Conservation (phyloP, 1,140 invertebrate species). For the Drosophila malerkotliana region DNA sequence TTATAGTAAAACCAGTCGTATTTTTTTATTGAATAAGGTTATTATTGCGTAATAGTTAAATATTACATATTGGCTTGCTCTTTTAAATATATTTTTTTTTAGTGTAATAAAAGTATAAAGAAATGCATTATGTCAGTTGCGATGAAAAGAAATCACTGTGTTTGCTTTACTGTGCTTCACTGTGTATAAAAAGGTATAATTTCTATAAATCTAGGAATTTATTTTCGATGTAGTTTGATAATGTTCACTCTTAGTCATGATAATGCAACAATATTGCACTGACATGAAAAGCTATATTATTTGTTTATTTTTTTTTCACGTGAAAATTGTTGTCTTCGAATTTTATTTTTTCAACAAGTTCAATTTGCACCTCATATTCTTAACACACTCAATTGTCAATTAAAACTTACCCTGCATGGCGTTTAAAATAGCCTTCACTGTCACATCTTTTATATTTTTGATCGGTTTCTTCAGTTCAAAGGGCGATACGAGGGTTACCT, state of each 20-base stretch:
- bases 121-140: too few relatives aligned
- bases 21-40: too few relatives aligned
- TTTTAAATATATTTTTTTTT: too few relatives aligned
- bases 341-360: not conserved
- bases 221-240: not conserved
- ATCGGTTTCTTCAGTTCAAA: slow-evolving; percentile 84
- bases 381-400: not conserved
- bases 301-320: not conserved
- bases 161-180: too few relatives aligned
- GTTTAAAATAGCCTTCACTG: slow-evolving; percentile 30
- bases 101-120: too few relatives aligned
- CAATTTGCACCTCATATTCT: not conserved
- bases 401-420: slow-evolving; percentile 54
- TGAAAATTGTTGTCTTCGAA: not conserved
- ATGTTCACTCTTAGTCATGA: not conserved
- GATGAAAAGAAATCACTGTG: not conserved
- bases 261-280: not conserved
- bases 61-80: too few relatives aligned
- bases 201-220: not conserved
- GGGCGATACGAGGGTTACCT: slow-evolving; percentile 85
- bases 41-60: too few relatives aligned
- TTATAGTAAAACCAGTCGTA: too few relatives aligned
- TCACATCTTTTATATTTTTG: slow-evolving; percentile 85
- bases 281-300: not conserved
- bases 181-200: too few relatives aligned